Evolutionary conservation across 2,888 invertebrate genomes (phyloP), one percentile per base, ranked within the genome.

Genomic region (Tridacna crocea): DNA sequence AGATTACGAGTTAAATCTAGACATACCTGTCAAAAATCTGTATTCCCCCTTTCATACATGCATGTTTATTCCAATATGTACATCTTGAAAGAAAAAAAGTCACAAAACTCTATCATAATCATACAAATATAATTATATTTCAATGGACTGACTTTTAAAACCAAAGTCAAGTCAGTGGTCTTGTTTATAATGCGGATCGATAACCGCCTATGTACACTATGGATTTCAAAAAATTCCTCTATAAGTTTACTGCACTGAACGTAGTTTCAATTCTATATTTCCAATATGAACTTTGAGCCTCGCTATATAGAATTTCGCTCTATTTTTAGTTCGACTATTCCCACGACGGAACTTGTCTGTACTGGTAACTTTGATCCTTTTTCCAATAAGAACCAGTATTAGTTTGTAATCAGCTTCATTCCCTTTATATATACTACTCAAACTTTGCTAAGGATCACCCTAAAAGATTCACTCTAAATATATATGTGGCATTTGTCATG

Each of bases 181-280:
- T 61, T 13, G 13, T n/a, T 61, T 13, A 13, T n/a, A 61, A 61
- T 22, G 26, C 22, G 61, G 61, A 61, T 61, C 61, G 61, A 61
- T 61, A 61, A n/a, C 13, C 26, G 24, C 19, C 61, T n/a, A 17
- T 61, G 61, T 61, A n/a, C 61, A 61, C 15, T 61, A 22, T n/a
- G 61, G 61, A 26, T 61, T 61, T 24, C 26, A 61, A 61, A 36
- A n/a, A 17, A 26, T 61, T 61, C 26, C 61, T 17, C 26, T 13
- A 13, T 61, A 61, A 61, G 22, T 61, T 61, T 19, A 26, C 61
- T 26, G 22, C 13, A 61, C 55, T 55, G 61, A 61, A 26, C 61
- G 61, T 61, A 61, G 61, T 61, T 61, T 61, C 61, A 61, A 13
- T n/a, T 17, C 61, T 61, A 61, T 58, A 19, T 61, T 26, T 61